Evolutionary conservation across 2,888 invertebrate genomes (phyloP).

Genomic region (Amblyjoppa fuscipennis): DNA sequence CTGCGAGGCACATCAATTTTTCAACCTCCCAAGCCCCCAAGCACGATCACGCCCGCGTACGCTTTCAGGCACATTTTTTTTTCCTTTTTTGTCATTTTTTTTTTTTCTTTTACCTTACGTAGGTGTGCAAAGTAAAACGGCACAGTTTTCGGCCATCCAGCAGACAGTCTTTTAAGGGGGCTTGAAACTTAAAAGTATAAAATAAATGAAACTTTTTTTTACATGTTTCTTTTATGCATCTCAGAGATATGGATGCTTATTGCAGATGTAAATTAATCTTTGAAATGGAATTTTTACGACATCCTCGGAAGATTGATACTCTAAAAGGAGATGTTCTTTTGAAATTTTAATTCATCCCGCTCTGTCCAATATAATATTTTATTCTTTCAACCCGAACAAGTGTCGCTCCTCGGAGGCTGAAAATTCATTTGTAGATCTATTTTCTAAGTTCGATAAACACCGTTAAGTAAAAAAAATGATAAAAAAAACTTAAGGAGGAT

Average conservation of each 20-base stretch:
- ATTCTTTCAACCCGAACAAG: too few species aligned
- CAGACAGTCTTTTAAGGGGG: neutral
- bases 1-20: slow-evolving; percentile 45
- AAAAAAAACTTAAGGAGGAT: neutral
- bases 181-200: neutral
- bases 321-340: too few species aligned
- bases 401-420: too few species aligned
- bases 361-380: too few species aligned
- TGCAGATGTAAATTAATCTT: neutral
- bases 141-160: neutral
- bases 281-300: neutral
- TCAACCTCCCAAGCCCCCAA: slow-evolving; percentile 16
- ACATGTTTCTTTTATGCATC: neutral
- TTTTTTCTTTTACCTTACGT: neutral
- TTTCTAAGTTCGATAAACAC: too few species aligned
- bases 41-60: slow-evolving; percentile 16
- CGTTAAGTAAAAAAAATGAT: neutral
- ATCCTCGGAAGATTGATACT: too few species aligned
- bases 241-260: neutral
- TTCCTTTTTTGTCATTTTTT: neutral
- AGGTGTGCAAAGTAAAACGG: neutral
- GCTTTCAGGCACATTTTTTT: neutral
- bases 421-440: too few species aligned
- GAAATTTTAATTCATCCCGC: too few species aligned
- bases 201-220: neutral